phyloP scores from a whole-genome alignment of 1,140 invertebrate genomes.

The Euwallacea similis region DNA sequence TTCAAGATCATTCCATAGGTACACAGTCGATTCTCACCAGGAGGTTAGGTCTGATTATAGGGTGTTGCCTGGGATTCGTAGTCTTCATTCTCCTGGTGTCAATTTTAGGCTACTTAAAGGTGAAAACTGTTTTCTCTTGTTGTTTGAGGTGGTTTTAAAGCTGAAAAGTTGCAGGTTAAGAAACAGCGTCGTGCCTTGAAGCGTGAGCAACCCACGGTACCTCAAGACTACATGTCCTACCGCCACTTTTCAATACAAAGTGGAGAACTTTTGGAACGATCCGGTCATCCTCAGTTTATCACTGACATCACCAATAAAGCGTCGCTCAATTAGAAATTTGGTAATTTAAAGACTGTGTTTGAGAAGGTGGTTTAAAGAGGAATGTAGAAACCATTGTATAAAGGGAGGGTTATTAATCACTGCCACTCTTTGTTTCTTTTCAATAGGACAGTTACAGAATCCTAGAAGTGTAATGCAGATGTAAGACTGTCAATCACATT shows the following conservation, averaged over 20 bases:
- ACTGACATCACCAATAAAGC: conserved; percentile 46
- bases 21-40: conserved; percentile 69
- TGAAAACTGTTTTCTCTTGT: neutral
- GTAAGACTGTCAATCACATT: too few species aligned
- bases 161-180: conserved; percentile 59
- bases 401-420: too few species aligned
- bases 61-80: conserved; percentile 81
- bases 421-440: too few species aligned
- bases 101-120: conserved; percentile 78
- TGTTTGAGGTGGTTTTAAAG: neutral
- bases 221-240: conserved; percentile 75
- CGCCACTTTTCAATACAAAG: conserved; percentile 66
- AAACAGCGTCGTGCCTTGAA: conserved; percentile 76
- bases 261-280: conserved; percentile 53
- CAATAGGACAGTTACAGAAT: too few species aligned
- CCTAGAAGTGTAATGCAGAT: too few species aligned
- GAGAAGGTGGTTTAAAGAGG: too few species aligned
- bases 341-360: too few species aligned
- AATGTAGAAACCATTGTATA: too few species aligned
- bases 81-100: conserved; percentile 82
- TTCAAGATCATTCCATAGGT: conserved; percentile 9
- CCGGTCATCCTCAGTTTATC: conserved; percentile 52
- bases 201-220: conserved; percentile 59
- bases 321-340: conserved; percentile 7
- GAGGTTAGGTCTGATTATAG: conserved; percentile 79